Base-by-base conservation (phyloP, 53 echinoderm and acorn worm genomes). In the Crossaster papposus region DNA sequence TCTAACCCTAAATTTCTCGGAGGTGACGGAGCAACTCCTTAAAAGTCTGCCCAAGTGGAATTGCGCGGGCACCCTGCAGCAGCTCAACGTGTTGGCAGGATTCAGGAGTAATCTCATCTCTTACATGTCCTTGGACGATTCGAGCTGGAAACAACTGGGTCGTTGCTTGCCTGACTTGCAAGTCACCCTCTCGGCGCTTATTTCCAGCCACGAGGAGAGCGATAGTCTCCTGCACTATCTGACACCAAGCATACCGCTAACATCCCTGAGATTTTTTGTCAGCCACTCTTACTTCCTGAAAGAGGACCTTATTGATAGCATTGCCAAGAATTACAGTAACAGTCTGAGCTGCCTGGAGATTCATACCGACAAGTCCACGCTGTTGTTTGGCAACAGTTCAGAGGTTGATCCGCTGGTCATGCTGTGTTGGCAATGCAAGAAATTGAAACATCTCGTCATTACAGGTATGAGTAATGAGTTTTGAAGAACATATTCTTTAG, bases 401-500 rank as follows among this genome's bases (percentile, higher is more conserved):
- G 87, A 77, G n/a, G 77, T 22, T 10, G 87, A 87, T 28, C 87
- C 87, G 4, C 72, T 87, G 22, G 87, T 87, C 20, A 87, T 87
- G 76, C 58, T 87, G 31, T 77, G 87, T 65, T 87, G 87, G 87
- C 74, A 87, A 17, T 77, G 87, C 87, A 87, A 77, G 64, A 76
- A 87, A 37, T 37, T 87, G 76, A 87, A 77, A 22, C 87, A 62
- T 26, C 30, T 87, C n/a, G 64, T 87, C 12, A 76, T 87, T 24
- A 76, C 76, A 87, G 87, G 87, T 87, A 77, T 34, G n/a, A n/a
- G n/a, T n/a, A n/a, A n/a, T n/a, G n/a, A n/a, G n/a, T n/a, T n/a
- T n/a, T n/a, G n/a, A n/a, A n/a, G n/a, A n/a, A n/a, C n/a, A n/a
- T n/a, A n/a, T n/a, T n/a, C n/a, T n/a, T n/a, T n/a, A n/a, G n/a